phyloP scores from a whole-genome alignment of 1,140 invertebrate genomes.

The Papilio glaucus region DNA sequence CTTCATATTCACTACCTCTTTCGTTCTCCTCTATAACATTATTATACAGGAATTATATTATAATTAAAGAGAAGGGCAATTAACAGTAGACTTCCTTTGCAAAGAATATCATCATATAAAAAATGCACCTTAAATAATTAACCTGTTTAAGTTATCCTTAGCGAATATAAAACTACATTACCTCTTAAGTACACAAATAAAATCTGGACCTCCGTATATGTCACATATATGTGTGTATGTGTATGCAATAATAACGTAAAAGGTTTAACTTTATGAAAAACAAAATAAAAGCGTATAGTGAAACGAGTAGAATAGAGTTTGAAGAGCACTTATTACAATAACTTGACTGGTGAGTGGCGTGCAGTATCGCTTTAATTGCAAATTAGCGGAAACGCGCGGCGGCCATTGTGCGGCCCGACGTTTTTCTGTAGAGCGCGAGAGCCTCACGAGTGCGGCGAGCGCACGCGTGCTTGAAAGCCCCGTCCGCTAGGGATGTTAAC shows the following conservation, averaged over 20 bases:
- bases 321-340: constrained; percentile 25
- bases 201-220: no score
- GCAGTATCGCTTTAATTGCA: constrained; percentile 33
- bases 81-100: no score
- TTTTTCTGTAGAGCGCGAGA: not conserved
- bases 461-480: constrained; percentile 26
- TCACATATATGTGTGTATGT: no score
- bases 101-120: no score
- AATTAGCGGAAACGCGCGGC: constrained; percentile 34
- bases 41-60: no score
- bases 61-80: no score
- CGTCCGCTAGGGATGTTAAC: not conserved
- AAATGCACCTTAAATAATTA: no score
- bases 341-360: constrained; percentile 1
- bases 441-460: not conserved
- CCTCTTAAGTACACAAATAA: no score
- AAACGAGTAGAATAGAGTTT: not conserved
- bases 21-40: no score
- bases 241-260: not conserved
- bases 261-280: not conserved
- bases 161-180: no score
- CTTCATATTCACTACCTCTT: no score
- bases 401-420: constrained; percentile 18
- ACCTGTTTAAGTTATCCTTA: no score
- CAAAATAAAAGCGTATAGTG: constrained; percentile 2